Base-by-base conservation (phyloP, 2,113 vertebrate species). In the Protobothrops flavoviridis region DNA sequence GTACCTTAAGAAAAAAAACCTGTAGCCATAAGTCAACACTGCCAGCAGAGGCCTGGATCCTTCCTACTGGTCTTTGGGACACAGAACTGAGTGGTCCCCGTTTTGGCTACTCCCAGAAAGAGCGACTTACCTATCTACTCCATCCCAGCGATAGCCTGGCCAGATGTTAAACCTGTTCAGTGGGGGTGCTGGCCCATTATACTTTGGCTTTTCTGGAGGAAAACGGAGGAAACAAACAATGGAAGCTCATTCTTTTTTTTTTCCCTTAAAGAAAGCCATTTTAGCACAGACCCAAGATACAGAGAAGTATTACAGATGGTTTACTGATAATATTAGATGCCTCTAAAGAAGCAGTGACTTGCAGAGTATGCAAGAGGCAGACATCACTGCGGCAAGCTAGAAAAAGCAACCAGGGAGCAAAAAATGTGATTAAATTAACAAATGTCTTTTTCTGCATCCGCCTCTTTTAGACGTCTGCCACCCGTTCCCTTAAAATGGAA, bases 121-220 rank as follows among this genome's bases (percentile, higher is more conserved):
- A 33, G 59, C 29, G 45, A 86, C 21, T 4, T 97, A 99, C 99
- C 99, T 99, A 97, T 99, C 98, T 87, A 99, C 98, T 3, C 99
- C 99, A 21, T 99, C 99, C 99, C 99, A 99, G 94, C 99, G 99
- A 94, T 99, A 98, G 2, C 99, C 99, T 0, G 99, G 99, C 97
- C 96, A 98, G 69, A 99, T 97, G 93, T 99, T 99, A 69, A 99
- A 99, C 20, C 99, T 98, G 96, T 99, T 99, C 91, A 98, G 98
- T 0, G 99, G 99, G 29, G 99, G 99, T 0, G 98, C 93, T 52
- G 99, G 98, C 39, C 99, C 99, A 23, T 93, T 98, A 93, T 99
- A 99, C n/a, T 95, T 96, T 29, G 99, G 99, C 74, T 97, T 99
- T 85, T 97, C 99, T 99, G 90, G 26, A 53, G 95, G 24, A 45